Percentiles rank a stretch among this genome's conserved stretches.
These are phyloP conservation scores for Oxygymnocypris stewartii DNA, from an alignment of 2,113 vertebrate genomes.

Conservation along the genomic window DNA sequence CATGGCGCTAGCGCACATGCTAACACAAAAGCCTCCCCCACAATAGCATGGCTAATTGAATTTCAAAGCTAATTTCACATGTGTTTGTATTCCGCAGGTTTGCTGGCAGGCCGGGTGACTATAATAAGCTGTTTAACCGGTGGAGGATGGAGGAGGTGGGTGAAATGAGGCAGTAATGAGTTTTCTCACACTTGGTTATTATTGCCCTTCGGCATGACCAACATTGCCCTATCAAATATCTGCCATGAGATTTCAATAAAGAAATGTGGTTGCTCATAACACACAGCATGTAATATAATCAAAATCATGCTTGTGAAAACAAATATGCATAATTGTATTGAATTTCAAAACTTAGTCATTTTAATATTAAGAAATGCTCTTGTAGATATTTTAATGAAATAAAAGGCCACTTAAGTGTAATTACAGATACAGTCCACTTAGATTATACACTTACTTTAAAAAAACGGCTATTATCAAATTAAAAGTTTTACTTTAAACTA, in stretches of 20 bases:
- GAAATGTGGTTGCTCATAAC: background rate
- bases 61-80: slow-evolving; percentile 54
- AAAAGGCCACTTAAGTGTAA: background rate
- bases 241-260: slow-evolving; percentile 11
- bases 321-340: background rate
- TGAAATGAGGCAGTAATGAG: slow-evolving; percentile 48
- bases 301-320: background rate
- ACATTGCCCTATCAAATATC: slow-evolving; percentile 15
- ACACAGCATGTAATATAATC: background rate
- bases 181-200: slow-evolving; percentile 37
- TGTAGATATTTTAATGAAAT: background rate
- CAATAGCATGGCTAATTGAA: slow-evolving; percentile 57
- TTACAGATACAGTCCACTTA: background rate
- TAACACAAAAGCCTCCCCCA: background rate
- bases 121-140: slow-evolving; percentile 97
- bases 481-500: background rate
- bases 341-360: background rate
- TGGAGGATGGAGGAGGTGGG: slow-evolving; percentile 98
- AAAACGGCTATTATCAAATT: background rate
- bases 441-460: background rate
- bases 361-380: background rate
- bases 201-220: slow-evolving; percentile 18
- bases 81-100: slow-evolving; percentile 81
- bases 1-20: background rate
- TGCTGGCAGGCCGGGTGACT: slow-evolving; percentile 95